These are phyloP conservation scores for Denticeps clupeoides DNA, from an alignment of 2,797 vertebrate genomes.

Conservation along the genomic window DNA sequence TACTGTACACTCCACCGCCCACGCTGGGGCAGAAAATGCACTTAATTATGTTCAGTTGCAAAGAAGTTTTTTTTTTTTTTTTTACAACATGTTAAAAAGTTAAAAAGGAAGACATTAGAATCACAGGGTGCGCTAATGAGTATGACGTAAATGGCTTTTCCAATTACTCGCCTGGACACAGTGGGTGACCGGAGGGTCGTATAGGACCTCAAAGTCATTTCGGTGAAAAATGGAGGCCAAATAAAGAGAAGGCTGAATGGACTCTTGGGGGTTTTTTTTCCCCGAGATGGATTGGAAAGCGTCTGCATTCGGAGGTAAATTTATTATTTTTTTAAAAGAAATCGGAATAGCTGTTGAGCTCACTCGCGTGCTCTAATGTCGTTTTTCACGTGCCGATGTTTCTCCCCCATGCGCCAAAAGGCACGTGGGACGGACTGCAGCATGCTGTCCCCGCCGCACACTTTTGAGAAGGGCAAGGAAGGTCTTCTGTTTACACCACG, in stretches of 20 bases:
- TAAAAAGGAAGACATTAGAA: constrained; percentile 14
- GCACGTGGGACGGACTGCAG: too few species aligned
- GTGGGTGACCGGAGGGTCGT: constrained; percentile 9
- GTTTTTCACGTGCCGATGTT: too few species aligned
- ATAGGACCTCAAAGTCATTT: constrained; percentile 6
- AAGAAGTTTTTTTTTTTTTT: constrained; percentile 33
- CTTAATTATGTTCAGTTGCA: constrained; percentile 47
- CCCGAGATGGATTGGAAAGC: neutral
- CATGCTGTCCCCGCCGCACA: too few species aligned
- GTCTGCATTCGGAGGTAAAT: neutral
- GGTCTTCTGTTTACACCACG: constrained; percentile 57
- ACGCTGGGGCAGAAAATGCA: constrained; percentile 30
- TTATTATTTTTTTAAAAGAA: neutral
- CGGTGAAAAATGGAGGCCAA: neutral
- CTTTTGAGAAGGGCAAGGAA: constrained; percentile 54
- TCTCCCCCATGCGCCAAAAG: too few species aligned
- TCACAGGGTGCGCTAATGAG: constrained; percentile 7
- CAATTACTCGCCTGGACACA: constrained; percentile 1
- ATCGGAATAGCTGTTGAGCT: too few species aligned
- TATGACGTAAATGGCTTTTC: constrained; percentile 7
- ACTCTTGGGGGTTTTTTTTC: neutral
- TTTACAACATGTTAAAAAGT: constrained; percentile 33
- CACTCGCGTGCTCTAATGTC: too few species aligned
- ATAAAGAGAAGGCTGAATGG: neutral
- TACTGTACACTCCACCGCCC: constrained; percentile 59